Base-by-base conservation (phyloP, 2,113 vertebrate genomes). In the Plotosus lineatus region DNA sequence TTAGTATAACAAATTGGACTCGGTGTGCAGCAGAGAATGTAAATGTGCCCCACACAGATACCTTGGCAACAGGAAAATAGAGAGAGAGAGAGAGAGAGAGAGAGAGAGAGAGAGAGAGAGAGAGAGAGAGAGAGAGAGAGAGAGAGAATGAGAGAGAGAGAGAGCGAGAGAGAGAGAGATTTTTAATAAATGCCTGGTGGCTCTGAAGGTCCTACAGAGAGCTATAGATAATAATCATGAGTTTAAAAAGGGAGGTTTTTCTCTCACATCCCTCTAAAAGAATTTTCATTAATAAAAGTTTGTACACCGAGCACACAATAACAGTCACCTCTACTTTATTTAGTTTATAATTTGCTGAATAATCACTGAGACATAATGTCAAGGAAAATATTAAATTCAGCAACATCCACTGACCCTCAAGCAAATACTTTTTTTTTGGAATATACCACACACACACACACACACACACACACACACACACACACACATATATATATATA, bases 1-100 rank as follows among this genome's bases (percentile, higher is more conserved):
- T 82, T 79, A 86, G 78, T 83, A 80, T 85, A 84, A 87, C 85
- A 88, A 87, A 87, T 83, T 82, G 82, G 77, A 77, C 68, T 50
- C 21, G 51, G 77, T 71, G 79, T 75, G 80, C 60, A 81, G 66
- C 80, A 78, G 60, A 75, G 75, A 86, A 83, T 85, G 81, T 77
- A 79, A 88, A 87, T 85, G 84, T 84, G 81, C 82, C 85, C 82
- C 82, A 82, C 65, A 65, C 79, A 75, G 66, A 85, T 80, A 82
- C 85, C 85, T 86, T 79, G 80, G 84, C 82, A 87, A 81, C 80
- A 44, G 50, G 77, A 33, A 83, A 58, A 60, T 79, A 79, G 75
- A 81, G 71, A 76, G 75, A 73, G 63, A 77, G 56, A 11, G 53
- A 55, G 71, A 61, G 19, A 78, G 53, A 75, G 77, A 65, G 12